Conservation (phyloP, 2,113 vertebrate species). For the Fulmarus glacialis region DNA sequence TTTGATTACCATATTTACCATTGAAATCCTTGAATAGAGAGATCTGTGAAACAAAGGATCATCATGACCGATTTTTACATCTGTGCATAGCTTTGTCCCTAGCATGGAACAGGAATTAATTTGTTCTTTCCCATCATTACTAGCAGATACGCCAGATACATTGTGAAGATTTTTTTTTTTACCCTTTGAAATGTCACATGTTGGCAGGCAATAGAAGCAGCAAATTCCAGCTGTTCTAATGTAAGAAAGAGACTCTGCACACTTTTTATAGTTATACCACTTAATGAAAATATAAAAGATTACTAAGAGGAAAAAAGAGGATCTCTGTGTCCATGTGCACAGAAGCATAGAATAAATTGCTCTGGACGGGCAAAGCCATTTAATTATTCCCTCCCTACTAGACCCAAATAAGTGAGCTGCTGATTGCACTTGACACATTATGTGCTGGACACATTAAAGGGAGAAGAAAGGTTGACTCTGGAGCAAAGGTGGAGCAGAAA, state of each 20-base stretch:
- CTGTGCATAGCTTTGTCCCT: not conserved
- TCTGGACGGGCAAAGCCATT: not conserved
- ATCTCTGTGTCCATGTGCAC: not conserved
- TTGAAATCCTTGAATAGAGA: not conserved
- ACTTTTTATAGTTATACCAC: not conserved
- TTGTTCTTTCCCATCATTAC: not conserved
- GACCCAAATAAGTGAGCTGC: not conserved
- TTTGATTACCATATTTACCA: not conserved
- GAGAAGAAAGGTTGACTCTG: not conserved
- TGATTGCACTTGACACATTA: not conserved
- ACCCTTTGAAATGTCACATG: not conserved
- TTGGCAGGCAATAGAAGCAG: not conserved
- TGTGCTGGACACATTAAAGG: not conserved
- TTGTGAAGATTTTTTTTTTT: not conserved
- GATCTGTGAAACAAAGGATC: not conserved
- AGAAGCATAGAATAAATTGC: not conserved
- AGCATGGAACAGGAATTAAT: not conserved
- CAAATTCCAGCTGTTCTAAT: not conserved
- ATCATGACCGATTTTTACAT: not conserved
- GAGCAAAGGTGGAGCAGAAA: not conserved
- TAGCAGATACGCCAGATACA: fast-evolving
- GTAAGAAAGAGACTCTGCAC: not conserved
- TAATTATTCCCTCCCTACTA: not conserved
- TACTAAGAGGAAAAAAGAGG: not conserved
- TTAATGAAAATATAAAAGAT: not conserved